These are phyloP conservation scores for Conger conger DNA, from an alignment of 2,113 vertebrate genomes.

Conservation along the genomic window DNA sequence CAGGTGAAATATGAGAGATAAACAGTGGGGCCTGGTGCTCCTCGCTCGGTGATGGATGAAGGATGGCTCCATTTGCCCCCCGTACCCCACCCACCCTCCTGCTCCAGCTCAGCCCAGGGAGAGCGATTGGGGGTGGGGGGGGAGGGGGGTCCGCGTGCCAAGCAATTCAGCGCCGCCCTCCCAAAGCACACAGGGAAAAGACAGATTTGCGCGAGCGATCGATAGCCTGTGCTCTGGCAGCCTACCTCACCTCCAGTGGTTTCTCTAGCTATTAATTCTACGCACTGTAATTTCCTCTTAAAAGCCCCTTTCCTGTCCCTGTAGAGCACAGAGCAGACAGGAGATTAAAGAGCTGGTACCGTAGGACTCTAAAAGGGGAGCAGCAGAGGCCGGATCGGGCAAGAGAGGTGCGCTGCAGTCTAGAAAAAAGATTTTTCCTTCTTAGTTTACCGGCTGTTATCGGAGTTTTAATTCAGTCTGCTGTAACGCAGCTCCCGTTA, in stretches of 20 bases:
- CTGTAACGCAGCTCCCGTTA: background rate
- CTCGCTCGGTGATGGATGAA: background rate
- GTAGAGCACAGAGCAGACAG: constrained; percentile 23
- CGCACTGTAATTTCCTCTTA: constrained; percentile 36
- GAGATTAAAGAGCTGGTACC: constrained; percentile 24
- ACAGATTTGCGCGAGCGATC: constrained; percentile 24
- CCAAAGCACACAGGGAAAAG: constrained; percentile 19
- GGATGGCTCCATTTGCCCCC: background rate
- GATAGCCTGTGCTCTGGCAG: constrained; percentile 17
- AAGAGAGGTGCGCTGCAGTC: background rate
- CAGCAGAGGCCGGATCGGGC: background rate
- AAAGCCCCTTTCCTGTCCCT: constrained; percentile 37
- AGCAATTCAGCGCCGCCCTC: constrained; percentile 9
- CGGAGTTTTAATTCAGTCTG: background rate
- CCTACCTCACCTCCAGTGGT: constrained; percentile 28
- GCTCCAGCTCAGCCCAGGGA: background rate
- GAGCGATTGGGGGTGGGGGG: too few relatives aligned
- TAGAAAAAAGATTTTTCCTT: background rate
- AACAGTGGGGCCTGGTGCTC: background rate
- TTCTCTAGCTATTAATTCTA: constrained; percentile 34
- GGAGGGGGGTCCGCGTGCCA: background rate
- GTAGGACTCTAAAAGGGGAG: constrained; percentile 18
- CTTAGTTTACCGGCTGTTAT: background rate
- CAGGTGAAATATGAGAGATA: constrained; percentile 17
- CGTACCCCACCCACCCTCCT: background rate